Conservation (phyloP, 2,113 vertebrate species). For the Dipodomys stephensi region DNA sequence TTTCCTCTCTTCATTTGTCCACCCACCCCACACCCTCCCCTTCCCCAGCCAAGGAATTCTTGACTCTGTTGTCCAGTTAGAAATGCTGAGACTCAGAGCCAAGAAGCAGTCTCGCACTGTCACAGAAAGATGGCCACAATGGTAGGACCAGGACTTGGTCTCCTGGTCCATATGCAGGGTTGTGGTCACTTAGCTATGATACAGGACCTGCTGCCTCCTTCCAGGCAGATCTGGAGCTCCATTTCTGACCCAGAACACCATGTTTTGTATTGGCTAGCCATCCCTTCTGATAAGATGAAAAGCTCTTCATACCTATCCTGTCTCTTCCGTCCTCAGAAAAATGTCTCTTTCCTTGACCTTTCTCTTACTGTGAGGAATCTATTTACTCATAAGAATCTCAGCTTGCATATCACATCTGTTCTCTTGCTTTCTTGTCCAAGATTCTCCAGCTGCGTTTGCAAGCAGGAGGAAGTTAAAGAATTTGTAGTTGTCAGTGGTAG, state of each 20-base stretch:
- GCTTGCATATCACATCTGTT: slow-evolving; percentile 35
- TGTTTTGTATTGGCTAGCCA: not conserved
- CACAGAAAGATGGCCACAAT: not conserved
- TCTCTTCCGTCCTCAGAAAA: slow-evolving; percentile 12
- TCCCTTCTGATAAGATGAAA: not conserved
- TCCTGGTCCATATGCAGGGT: no score
- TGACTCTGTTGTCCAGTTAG: not conserved
- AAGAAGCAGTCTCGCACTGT: no score
- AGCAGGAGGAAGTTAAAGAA: slow-evolving; percentile 63
- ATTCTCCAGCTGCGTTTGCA: slow-evolving; percentile 57
- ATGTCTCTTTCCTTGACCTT: slow-evolving; percentile 14
- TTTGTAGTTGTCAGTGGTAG: not conserved
- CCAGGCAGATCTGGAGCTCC: not conserved
- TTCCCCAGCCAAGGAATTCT: no score
- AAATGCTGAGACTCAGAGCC: not conserved
- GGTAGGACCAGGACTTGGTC: no score
- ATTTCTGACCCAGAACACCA: not conserved
- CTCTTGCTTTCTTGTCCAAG: slow-evolving; percentile 64
- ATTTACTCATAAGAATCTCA: slow-evolving; percentile 59
- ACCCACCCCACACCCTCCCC: no score
- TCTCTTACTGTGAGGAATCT: slow-evolving; percentile 6
- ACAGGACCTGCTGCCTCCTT: no score
- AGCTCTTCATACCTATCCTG: not conserved
- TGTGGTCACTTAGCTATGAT: no score
- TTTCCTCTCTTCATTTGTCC: no score